Conservation (phyloP, 2,113 vertebrate species). For the Grantiella picta region DNA sequence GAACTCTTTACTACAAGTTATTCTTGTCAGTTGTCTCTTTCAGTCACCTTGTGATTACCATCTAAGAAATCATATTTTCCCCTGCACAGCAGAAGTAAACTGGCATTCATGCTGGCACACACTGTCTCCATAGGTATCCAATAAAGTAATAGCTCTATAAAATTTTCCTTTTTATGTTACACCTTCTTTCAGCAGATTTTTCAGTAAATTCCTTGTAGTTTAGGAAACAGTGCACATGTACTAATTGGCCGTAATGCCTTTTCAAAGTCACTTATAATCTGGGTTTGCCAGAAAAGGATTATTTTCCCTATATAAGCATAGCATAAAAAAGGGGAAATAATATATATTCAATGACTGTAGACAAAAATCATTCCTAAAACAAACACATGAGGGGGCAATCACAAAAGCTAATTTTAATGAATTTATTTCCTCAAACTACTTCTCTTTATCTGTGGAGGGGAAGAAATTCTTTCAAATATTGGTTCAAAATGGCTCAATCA, state of each 20-base stretch:
- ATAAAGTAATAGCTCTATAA: not conserved
- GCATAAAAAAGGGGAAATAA: not conserved
- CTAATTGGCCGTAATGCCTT: not conserved
- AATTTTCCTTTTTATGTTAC: not conserved
- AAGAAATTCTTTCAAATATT: not conserved
- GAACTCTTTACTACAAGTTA: not conserved
- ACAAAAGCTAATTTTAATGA: not conserved
- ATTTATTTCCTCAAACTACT: not conserved
- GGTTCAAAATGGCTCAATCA: not conserved
- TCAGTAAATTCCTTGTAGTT: not conserved
- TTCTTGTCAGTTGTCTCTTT: not conserved
- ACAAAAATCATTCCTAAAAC: not conserved
- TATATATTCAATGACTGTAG: not conserved
- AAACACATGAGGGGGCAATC: not conserved
- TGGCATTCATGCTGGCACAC: not conserved
- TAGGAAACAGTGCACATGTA: not conserved
- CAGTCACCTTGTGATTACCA: not conserved
- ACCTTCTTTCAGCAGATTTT: not conserved
- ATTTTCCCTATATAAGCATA: not conserved
- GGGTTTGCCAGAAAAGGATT: not conserved
- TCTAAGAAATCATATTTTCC: not conserved
- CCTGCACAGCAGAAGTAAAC: not conserved
- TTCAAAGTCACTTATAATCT: not conserved
- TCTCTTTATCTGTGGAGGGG: not conserved
- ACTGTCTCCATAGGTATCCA: not conserved